phyloP scores from a whole-genome alignment of 2,888 invertebrate genomes.

The Polyploca ridens region DNA sequence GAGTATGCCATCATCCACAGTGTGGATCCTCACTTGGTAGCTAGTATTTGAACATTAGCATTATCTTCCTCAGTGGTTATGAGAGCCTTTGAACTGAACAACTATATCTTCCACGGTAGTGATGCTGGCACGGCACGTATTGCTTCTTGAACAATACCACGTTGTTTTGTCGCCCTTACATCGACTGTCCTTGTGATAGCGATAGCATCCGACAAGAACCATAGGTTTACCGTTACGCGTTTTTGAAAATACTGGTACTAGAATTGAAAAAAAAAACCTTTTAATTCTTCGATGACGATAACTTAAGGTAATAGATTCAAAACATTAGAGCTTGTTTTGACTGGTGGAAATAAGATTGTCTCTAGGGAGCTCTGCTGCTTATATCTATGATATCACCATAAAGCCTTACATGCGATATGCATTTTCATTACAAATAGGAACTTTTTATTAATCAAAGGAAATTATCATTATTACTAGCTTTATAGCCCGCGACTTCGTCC shows the following conservation, averaged over 20 bases:
- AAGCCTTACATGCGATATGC: too few relatives aligned
- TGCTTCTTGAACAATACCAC: background rate
- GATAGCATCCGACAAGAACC: constrained; percentile 19
- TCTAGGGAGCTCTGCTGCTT: too few relatives aligned
- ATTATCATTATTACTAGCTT: too few relatives aligned
- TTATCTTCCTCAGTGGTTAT: constrained; percentile 36
- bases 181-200: background rate
- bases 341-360: too few relatives aligned
- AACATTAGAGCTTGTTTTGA: too few relatives aligned
- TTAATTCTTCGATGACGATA: too few relatives aligned
- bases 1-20: background rate
- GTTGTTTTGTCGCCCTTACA: background rate
- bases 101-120: constrained; percentile 45
- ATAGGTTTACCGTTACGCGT: constrained; percentile 21
- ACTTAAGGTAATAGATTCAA: too few relatives aligned
- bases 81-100: constrained; percentile 37
- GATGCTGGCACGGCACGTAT: constrained; percentile 44
- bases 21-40: too few relatives aligned
- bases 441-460: too few relatives aligned
- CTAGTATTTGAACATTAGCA: background rate
- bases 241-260: background rate
- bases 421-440: too few relatives aligned
- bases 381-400: too few relatives aligned
- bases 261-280: background rate
- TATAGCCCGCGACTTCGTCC: too few relatives aligned